Evolutionary conservation across 2,888 invertebrate genomes (phyloP).

Genomic region (Dexiosoma caninum): DNA sequence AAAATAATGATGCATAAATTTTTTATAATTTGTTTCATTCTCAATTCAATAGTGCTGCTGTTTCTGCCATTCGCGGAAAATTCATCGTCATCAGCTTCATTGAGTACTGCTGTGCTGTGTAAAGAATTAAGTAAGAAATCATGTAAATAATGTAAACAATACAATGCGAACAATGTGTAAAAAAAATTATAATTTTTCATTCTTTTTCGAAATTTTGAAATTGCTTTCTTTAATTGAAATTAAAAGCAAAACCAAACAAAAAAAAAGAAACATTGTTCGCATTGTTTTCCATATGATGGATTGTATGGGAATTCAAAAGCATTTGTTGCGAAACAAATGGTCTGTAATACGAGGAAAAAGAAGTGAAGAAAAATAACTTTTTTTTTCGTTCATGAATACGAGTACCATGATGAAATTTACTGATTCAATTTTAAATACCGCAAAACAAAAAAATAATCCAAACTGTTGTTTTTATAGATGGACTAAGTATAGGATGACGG

Average conservation of each 20-base stretch:
- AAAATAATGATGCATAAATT: constrained; percentile 43
- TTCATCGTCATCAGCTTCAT: constrained; percentile 8
- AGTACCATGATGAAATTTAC: too few species aligned
- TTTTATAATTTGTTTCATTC: constrained; percentile 45
- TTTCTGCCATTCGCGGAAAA: constrained; percentile 18
- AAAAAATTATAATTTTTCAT: neutral
- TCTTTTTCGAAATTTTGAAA: neutral
- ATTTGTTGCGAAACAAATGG: constrained; percentile 23
- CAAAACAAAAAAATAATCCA: too few species aligned
- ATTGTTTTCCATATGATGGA: constrained; percentile 20
- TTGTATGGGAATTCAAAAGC: constrained; percentile 19
- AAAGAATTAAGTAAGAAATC: constrained; percentile 71
- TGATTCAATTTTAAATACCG: too few species aligned
- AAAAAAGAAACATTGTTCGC: too few species aligned
- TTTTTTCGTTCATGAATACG: too few species aligned
- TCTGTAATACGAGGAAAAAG: too few species aligned
- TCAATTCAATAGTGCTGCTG: constrained; percentile 27
- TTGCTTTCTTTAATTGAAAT: constrained; percentile 22
- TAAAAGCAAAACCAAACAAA: constrained; percentile 1
- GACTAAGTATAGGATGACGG: too few species aligned
- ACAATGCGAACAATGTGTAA: constrained; percentile 26
- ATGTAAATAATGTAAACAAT: constrained; percentile 38
- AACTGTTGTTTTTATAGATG: too few species aligned
- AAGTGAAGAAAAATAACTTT: too few species aligned
- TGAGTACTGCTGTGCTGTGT: constrained; percentile 61